phyloP scores from a whole-genome alignment of 2,888 invertebrate species.

The Cerceris ruficornis region DNA sequence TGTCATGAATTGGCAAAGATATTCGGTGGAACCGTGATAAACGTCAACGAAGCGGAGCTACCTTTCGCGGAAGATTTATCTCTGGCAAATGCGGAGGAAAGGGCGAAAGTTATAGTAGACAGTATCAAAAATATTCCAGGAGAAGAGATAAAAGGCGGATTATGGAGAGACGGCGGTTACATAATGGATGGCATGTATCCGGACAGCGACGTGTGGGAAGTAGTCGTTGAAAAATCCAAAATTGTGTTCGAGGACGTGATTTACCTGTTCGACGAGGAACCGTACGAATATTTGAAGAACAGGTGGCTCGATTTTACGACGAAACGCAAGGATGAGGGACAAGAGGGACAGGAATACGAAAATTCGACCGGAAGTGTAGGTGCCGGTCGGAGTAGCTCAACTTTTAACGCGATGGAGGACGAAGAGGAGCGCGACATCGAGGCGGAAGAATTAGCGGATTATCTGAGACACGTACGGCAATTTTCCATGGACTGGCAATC shows the following conservation, averaged over 20 bases:
- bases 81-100: conserved; percentile 78
- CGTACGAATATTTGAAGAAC: conserved; percentile 79
- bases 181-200: conserved; percentile 85
- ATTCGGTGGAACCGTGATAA: conserved; percentile 82
- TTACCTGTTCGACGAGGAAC: conserved; percentile 83
- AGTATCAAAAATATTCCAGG: conserved; percentile 76
- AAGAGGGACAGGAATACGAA: conserved; percentile 16
- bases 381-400: no score
- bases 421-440: neutral
- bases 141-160: conserved; percentile 65
- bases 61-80: conserved; percentile 63
- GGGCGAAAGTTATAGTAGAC: conserved; percentile 80
- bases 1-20: conserved; percentile 84
- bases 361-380: no score
- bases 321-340: neutral
- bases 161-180: conserved; percentile 83
- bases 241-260: conserved; percentile 84
- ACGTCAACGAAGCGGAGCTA: conserved; percentile 74
- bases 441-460: conserved; percentile 12
- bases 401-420: no score
- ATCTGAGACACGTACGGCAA: conserved; percentile 33
- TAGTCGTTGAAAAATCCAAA: conserved; percentile 80
- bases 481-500: conserved; percentile 58
- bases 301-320: conserved; percentile 55
- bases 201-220: conserved; percentile 82